Conservation (phyloP, 2,113 vertebrate species). For the Xiphophorus maculatus region DNA sequence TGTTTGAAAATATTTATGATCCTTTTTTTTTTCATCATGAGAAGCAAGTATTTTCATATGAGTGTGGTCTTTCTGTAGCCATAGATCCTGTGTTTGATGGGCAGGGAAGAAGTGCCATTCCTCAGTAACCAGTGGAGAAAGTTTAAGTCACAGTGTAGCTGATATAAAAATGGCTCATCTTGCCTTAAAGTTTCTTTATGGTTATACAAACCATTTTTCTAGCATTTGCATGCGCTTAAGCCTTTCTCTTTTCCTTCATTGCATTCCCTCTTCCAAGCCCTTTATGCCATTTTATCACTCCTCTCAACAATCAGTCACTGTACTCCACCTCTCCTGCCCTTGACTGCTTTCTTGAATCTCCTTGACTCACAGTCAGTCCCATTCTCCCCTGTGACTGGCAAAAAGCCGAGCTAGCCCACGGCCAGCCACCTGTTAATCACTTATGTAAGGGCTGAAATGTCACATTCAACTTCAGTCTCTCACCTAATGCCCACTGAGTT, state of each 20-base stretch:
- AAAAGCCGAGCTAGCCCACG: slow-evolving; percentile 26
- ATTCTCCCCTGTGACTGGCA: slow-evolving; percentile 20
- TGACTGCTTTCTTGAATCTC: slow-evolving; percentile 46
- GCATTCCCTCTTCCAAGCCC: neutral
- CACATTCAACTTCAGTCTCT: slow-evolving; percentile 35
- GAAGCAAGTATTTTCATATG: too few relatives aligned
- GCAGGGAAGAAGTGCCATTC: neutral
- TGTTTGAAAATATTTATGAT: too few relatives aligned
- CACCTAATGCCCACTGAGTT: slow-evolving; percentile 32
- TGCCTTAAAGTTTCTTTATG: neutral
- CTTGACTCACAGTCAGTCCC: slow-evolving; percentile 38
- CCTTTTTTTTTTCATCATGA: too few relatives aligned
- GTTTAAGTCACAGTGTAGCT: neutral
- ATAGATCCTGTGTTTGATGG: neutral
- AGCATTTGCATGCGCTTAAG: slow-evolving; percentile 7
- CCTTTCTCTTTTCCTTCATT: slow-evolving; percentile 2
- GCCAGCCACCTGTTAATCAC: slow-evolving; percentile 74
- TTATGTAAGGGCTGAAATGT: slow-evolving; percentile 68
- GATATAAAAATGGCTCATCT: neutral
- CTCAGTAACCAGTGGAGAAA: neutral
- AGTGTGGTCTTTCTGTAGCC: too few relatives aligned
- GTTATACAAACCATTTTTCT: slow-evolving; percentile 5
- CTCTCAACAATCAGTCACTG: slow-evolving; percentile 38
- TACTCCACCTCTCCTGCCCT: slow-evolving; percentile 47
- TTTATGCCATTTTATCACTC: slow-evolving; percentile 34